phyloP scores from a whole-genome alignment of 64 coral and sea anemone genomes.

The Orbicella faveolata region DNA sequence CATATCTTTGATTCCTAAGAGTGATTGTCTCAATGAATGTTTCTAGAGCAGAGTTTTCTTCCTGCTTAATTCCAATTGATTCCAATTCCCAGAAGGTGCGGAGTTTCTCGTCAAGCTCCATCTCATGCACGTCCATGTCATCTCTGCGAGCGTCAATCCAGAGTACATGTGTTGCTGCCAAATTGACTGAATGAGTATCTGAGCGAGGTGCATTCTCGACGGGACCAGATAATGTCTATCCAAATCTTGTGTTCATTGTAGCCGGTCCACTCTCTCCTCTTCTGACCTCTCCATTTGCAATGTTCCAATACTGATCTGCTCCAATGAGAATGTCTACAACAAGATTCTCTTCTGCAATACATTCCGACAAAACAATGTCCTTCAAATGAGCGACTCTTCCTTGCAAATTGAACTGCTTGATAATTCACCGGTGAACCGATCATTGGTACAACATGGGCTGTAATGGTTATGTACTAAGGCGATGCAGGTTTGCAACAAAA shows the following conservation, averaged over 20 bases:
- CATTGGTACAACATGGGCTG: conserved; percentile 51
- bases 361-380: conserved; percentile 32
- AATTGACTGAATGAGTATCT: conserved; percentile 28
- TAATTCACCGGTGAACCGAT: conserved; percentile 56
- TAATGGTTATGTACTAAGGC: conserved; percentile 12
- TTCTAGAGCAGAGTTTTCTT: conserved; percentile 34
- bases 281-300: conserved; percentile 33
- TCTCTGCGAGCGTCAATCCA: conserved; percentile 22
- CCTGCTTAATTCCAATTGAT: conserved; percentile 47
- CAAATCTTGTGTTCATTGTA: conserved; percentile 56
- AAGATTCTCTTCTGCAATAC: background rate
- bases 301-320: conserved; percentile 62
- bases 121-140: background rate
- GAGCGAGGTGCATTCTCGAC: conserved; percentile 22
- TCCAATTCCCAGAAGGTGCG: conserved; percentile 50
- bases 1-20: conserved; percentile 3
- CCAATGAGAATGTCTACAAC: conserved; percentile 57
- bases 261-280: conserved; percentile 44
- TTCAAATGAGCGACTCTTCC: conserved; percentile 13
- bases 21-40: conserved; percentile 44
- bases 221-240: conserved; percentile 55
- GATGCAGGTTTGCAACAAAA: conserved; percentile 37
- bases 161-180: conserved; percentile 42
- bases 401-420: conserved; percentile 55
- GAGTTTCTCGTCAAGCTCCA: conserved; percentile 10